These are phyloP conservation scores for Heterotilapia buettikoferi DNA, from an alignment of 2,113 vertebrate species.

Conservation along the genomic window DNA sequence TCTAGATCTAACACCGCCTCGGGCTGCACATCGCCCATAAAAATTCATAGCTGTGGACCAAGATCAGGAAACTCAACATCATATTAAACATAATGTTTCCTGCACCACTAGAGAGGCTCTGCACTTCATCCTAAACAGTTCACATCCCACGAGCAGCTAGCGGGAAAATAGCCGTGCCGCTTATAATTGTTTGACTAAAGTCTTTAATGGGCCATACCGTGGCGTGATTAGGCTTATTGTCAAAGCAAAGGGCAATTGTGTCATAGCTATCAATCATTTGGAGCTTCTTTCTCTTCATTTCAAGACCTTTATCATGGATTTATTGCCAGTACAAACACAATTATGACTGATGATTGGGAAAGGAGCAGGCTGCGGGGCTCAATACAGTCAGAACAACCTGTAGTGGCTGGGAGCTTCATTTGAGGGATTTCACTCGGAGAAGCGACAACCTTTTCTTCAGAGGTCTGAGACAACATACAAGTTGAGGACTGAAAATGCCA, in stretches of 20 bases:
- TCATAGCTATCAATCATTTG: conserved; percentile 32
- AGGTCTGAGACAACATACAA: conserved; percentile 3
- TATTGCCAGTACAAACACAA: conserved; percentile 16
- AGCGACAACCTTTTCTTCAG: conserved; percentile 41
- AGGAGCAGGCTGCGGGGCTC: conserved; percentile 1
- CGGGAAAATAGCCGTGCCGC: conserved; percentile 6
- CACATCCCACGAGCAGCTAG: neutral
- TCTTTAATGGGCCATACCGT: conserved; percentile 31
- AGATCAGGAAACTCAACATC: conserved; percentile 37
- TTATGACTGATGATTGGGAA: conserved; percentile 48
- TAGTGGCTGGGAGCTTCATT: neutral
- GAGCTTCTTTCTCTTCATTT: conserved; percentile 22
- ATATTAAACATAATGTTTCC: conserved; percentile 49
- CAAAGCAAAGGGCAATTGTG: conserved; percentile 42
- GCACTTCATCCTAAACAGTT: neutral
- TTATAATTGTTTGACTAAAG: conserved; percentile 41
- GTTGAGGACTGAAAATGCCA: conserved; percentile 59
- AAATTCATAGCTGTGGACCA: conserved; percentile 64
- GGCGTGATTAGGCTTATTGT: conserved; percentile 25
- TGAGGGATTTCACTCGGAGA: conserved; percentile 30
- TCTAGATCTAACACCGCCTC: conserved; percentile 21
- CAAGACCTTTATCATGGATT: conserved; percentile 51
- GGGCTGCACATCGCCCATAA: conserved; percentile 40
- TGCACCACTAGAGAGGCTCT: neutral
- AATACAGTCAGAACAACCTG: conserved; percentile 14